These are phyloP conservation scores for Mormyrops attenuatus DNA, from an alignment of 2,797 vertebrate species.

Conservation along the genomic window DNA sequence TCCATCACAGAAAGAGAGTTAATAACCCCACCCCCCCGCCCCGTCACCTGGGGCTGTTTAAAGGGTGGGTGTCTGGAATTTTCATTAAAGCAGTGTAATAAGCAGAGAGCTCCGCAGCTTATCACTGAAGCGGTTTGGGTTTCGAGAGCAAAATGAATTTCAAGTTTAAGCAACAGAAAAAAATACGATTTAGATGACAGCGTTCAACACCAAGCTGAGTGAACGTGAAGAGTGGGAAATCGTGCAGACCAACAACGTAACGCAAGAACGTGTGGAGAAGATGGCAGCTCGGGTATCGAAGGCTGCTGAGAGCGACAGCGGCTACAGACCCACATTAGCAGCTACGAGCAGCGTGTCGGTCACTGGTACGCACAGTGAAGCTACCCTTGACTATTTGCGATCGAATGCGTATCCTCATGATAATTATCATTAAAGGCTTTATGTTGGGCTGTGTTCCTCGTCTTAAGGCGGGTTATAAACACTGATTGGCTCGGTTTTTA, in stretches of 20 bases:
- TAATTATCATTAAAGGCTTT: not conserved
- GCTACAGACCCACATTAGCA: not conserved
- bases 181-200: not conserved
- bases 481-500: not conserved
- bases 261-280: not conserved
- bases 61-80: constrained; percentile 48
- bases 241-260: not conserved
- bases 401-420: not conserved
- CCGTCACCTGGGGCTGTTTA: constrained; percentile 2
- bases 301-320: not conserved
- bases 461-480: not conserved
- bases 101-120: constrained; percentile 54
- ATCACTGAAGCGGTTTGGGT: constrained; percentile 54
- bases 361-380: not conserved
- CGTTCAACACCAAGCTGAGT: not conserved
- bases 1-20: constrained; percentile 5
- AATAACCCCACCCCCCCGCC: not conserved
- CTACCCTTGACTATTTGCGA: not conserved
- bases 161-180: constrained; percentile 9
- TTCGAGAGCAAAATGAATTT: constrained; percentile 47
- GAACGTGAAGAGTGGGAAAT: not conserved
- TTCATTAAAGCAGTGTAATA: constrained; percentile 68
- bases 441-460: not conserved
- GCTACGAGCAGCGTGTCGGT: not conserved
- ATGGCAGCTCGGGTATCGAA: too few relatives aligned